Percentiles rank a stretch among this genome's conserved stretches.
phyloP scores from a whole-genome alignment of 2,113 vertebrate genomes.

The Myotis lucifugus region DNA sequence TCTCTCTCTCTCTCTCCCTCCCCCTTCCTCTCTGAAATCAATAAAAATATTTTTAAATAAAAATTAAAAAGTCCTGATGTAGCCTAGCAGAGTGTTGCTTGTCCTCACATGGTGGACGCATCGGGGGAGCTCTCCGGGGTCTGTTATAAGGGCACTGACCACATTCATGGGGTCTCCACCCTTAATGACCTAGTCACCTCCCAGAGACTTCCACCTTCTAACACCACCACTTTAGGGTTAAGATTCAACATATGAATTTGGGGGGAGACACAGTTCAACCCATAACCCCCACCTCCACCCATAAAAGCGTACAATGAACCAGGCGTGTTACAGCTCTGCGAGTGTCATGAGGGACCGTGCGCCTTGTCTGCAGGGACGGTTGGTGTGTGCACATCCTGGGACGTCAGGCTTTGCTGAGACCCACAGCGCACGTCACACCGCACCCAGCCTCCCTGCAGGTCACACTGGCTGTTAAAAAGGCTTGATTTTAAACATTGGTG shows the following conservation, averaged over 20 bases:
- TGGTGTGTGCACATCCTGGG: neutral
- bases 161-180: neutral
- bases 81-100: neutral
- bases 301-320: neutral
- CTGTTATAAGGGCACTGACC: neutral
- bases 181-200: neutral
- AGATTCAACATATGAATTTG: neutral
- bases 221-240: neutral
- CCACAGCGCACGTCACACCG: neutral
- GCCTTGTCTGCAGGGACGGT: neutral
- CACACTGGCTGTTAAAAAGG: neutral
- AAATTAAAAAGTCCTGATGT: neutral
- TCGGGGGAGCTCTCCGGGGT: neutral
- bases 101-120: neutral
- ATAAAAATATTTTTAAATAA: too few species aligned
- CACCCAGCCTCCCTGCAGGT: neutral
- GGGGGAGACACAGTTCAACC: neutral
- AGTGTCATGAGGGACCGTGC: neutral
- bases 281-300: neutral
- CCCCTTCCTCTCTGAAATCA: too few species aligned
- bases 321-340: neutral
- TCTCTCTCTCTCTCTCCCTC: too few species aligned
- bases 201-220: neutral
- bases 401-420: neutral
- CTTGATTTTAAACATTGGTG: neutral